Evolutionary conservation across 2,888 invertebrate species (phyloP), one percentile per base, ranked within the genome.

Genomic region (Rhorus exstirpatorius): DNA sequence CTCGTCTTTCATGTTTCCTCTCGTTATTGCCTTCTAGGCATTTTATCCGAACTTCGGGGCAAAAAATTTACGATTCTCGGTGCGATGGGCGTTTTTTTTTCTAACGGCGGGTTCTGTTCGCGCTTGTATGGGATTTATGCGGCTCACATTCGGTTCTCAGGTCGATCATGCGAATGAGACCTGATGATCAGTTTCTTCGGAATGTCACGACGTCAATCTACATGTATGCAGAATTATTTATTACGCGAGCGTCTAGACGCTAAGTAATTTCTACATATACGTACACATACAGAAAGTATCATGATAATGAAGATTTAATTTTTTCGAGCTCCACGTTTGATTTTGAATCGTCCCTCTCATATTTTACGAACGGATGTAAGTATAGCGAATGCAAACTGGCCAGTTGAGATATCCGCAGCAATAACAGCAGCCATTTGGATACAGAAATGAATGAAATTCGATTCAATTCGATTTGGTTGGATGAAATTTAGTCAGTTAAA

Each of bases 21-120:
- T 38, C 67, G 60, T 67, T 67, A 76, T 68, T 70, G 53, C 46
- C 68, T 68, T 63, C 68, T 51, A 46, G 68, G 71, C 85, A 65
- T 44, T 78, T 67, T 67, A 78, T 75, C 87, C 80, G 81, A 87
- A 88, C 87, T 86, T 86, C 85, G 82, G 81, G 21, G 79, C 83
- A 51, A 86, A 87, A 87, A 89, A 90, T 90, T 90, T 89, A 90
- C 88, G 89, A 87, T 86, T 87, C 84, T 85, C 86, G 83, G 85
- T 86, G 85, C 87, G 90, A 89, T 90, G 89, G 88, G 87, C 87
- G 89, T n/a, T n/a, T n/a, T n/a, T n/a, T n/a, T 87, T 89, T 88
- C 87, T 88, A 88, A 90, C 89, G 89, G 89, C 85, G 85, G 81
- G 80, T 85, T 76, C 88, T 89, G 88, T 89, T 88, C 85, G 86